phyloP scores from a whole-genome alignment of 2,113 vertebrate species.

The Mesocricetus auratus region DNA sequence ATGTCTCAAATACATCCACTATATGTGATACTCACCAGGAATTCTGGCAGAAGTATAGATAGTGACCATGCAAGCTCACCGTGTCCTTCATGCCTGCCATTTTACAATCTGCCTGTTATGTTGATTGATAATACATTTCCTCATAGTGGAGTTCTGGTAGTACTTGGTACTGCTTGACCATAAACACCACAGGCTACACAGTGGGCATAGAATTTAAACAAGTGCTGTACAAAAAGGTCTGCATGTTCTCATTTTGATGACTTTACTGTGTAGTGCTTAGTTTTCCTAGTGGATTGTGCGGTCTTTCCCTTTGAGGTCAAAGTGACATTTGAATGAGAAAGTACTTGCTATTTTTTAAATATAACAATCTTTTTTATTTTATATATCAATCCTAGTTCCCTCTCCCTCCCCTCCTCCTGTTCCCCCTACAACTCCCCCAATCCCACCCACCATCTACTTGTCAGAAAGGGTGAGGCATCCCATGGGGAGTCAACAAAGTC shows the following conservation, averaged over 20 bases:
- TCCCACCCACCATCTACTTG: too few species aligned
- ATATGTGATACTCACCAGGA: neutral
- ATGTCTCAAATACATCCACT: neutral
- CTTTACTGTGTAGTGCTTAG: neutral
- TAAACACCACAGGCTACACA: neutral
- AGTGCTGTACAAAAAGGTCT: neutral
- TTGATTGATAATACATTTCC: neutral
- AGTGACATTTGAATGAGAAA: slow-evolving; percentile 4
- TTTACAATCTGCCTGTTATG: neutral
- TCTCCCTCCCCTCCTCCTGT: too few species aligned
- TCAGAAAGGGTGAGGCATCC: too few species aligned
- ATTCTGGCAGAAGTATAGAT: neutral
- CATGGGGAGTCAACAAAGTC: too few species aligned
- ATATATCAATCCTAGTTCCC: too few species aligned
- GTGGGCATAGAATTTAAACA: neutral
- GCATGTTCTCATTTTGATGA: neutral
- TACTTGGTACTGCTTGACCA: neutral
- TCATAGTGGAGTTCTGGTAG: neutral
- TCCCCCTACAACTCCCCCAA: too few species aligned
- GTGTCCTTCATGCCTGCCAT: neutral
- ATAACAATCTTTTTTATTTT: too few species aligned
- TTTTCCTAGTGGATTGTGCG: neutral
- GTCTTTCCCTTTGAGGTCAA: neutral
- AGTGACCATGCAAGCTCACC: neutral
- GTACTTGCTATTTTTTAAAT: neutral